These are phyloP conservation scores for Augochlora pura DNA, from an alignment of 1,140 invertebrate genomes.

Conservation along the genomic window DNA sequence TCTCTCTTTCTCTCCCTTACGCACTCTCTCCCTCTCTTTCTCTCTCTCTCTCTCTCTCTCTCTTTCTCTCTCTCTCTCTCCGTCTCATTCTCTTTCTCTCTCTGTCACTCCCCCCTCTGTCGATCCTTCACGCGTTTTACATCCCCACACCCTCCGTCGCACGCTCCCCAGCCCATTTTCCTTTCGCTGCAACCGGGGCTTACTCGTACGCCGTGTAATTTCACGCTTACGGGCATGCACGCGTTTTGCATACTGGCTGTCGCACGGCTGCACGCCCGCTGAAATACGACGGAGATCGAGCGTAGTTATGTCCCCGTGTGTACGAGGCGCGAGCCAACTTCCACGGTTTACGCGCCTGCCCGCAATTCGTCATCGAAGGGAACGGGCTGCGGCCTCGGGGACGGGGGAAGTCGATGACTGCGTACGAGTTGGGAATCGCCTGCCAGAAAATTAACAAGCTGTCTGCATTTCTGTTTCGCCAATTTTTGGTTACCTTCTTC, in stretches of 20 bases:
- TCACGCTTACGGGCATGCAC: constrained; percentile 59
- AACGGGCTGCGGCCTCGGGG: neutral
- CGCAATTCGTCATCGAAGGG: constrained; percentile 29
- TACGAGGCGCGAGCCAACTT: constrained; percentile 38
- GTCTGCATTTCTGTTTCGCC: too few species aligned
- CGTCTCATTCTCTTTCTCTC: too few species aligned
- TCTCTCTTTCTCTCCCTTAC: too few species aligned
- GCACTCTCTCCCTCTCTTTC: too few species aligned
- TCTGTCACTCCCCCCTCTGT: too few species aligned
- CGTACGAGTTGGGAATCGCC: too few species aligned
- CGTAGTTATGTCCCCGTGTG: constrained; percentile 43
- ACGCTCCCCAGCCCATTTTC: neutral
- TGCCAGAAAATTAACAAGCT: too few species aligned
- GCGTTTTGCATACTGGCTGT: constrained; percentile 57
- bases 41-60: neutral
- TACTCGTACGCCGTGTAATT: constrained; percentile 52
- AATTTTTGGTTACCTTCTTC: too few species aligned
- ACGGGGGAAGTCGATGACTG: neutral
- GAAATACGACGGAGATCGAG: constrained; percentile 58
- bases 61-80: neutral
- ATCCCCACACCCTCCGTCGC: too few species aligned
- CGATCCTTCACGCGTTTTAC: too few species aligned
- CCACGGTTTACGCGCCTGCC: constrained; percentile 23
- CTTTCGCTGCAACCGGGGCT: neutral
- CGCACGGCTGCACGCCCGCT: constrained; percentile 23